Evolutionary conservation across 2,888 invertebrate species (phyloP).

Genomic region (Coenonympha glycerion): DNA sequence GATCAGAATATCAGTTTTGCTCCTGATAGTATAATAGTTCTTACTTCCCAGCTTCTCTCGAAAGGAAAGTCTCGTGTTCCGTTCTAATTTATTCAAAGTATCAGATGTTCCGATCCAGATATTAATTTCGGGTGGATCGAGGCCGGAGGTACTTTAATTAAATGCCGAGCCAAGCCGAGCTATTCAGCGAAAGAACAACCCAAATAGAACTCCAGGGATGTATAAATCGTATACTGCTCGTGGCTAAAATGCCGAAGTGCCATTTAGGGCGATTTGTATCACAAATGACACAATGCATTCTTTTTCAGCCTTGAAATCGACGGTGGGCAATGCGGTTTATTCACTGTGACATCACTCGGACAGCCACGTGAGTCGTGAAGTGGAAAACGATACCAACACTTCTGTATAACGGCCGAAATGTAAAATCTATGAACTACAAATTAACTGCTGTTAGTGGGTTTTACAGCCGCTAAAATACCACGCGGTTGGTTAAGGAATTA

Average conservation of each 20-base stretch:
- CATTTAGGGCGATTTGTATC: constrained; percentile 5
- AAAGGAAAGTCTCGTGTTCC: not conserved
- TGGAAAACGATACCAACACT: constrained; percentile 4
- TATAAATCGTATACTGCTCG: constrained; percentile 1
- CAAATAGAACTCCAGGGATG: constrained; percentile 8
- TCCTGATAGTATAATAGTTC: too few relatives aligned
- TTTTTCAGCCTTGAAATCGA: constrained; percentile 37
- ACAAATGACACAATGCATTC: constrained; percentile 8
- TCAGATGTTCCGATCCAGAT: constrained; percentile 35
- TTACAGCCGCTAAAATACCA: constrained; percentile 9
- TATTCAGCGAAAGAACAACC: constrained; percentile 3
- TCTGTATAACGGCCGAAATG: too few relatives aligned
- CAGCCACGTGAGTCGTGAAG: constrained; percentile 37
- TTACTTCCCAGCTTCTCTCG: not conserved
- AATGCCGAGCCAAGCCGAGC: constrained; percentile 21
- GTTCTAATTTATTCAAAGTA: constrained; percentile 27
- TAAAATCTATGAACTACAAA: too few relatives aligned
- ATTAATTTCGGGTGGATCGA: constrained; percentile 34
- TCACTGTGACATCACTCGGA: constrained; percentile 41
- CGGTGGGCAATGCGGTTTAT: constrained; percentile 25
- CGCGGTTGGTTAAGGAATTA: constrained; percentile 22
- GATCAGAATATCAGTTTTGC: not conserved
- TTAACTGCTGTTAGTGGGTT: too few relatives aligned
- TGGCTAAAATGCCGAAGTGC: not conserved
- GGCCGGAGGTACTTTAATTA: constrained; percentile 45